These are phyloP conservation scores for Sander lucioperca DNA, from an alignment of 2,113 vertebrate species.

Conservation along the genomic window DNA sequence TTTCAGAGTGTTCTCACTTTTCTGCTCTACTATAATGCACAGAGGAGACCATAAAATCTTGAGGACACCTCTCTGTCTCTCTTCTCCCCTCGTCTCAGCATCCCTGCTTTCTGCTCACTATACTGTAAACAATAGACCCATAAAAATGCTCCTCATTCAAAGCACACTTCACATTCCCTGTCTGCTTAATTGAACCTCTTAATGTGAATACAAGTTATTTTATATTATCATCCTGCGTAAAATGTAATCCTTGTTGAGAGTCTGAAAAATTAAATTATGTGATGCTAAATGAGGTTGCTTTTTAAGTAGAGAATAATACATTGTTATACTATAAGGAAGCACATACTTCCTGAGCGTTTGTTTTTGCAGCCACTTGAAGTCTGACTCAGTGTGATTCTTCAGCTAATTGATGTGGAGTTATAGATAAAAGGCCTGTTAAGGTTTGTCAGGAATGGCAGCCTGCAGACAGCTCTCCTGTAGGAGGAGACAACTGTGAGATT, in stretches of 20 bases:
- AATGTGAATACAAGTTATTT: conserved; percentile 47
- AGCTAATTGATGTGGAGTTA: conserved; percentile 35
- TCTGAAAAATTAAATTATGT: conserved; percentile 48
- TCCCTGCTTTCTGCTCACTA: conserved; percentile 30
- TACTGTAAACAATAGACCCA: conserved; percentile 53
- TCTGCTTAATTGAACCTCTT: conserved; percentile 61
- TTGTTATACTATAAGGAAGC: conserved; percentile 23
- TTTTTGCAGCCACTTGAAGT: conserved; percentile 34
- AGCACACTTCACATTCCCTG: conserved; percentile 48
- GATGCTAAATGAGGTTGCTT: conserved; percentile 41
- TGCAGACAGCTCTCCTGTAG: neutral
- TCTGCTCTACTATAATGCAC: conserved; percentile 9
- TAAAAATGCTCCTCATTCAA: conserved; percentile 63
- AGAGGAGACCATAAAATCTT: conserved; percentile 43
- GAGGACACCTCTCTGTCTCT: conserved; percentile 36
- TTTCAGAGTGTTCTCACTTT: conserved; percentile 23
- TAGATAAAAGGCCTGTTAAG: conserved; percentile 3
- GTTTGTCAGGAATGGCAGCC: neutral
- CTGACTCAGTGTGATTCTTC: conserved; percentile 21
- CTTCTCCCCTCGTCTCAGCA: neutral
- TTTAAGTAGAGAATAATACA: conserved; percentile 36
- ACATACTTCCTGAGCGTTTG: neutral
- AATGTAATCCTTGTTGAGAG: conserved; percentile 54
- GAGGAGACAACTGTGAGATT: neutral
- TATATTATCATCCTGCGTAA: conserved; percentile 51